phyloP scores from a whole-genome alignment of 1,140 invertebrate species.

The Condylostylus longicornis region DNA sequence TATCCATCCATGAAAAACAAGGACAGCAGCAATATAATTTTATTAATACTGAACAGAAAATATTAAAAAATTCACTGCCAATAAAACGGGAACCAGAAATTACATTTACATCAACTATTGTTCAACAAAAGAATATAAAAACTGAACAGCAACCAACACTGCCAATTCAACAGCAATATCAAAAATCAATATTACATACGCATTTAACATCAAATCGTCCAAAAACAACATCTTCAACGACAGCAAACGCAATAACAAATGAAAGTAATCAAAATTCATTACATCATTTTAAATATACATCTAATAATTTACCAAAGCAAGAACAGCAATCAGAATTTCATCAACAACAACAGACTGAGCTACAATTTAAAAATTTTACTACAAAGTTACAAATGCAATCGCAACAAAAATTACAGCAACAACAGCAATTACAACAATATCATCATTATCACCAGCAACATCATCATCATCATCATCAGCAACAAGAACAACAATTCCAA shows the following conservation, averaged over 20 bases:
- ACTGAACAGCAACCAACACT: slow-evolving; percentile 13
- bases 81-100: slow-evolving; percentile 24
- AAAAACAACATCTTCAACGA: slow-evolving; percentile 7
- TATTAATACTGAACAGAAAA: slow-evolving; percentile 2
- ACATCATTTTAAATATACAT: no score
- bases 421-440: slow-evolving; percentile 5
- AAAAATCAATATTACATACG: slow-evolving; percentile 29
- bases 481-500: slow-evolving; percentile 11
- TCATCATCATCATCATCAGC: slow-evolving; percentile 8
- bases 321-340: slow-evolving; percentile 6
- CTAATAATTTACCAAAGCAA: slow-evolving; percentile 2
- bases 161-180: slow-evolving; percentile 15
- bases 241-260: no score
- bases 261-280: slow-evolving; percentile 5
- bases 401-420: slow-evolving; percentile 3
- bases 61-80: slow-evolving; percentile 11
- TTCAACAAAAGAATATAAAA: background rate
- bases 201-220: slow-evolving; percentile 24
- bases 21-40: slow-evolving; percentile 3
- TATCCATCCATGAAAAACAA: background rate
- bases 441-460: no score
- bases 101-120: slow-evolving; percentile 13
- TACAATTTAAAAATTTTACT: no score
- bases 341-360: slow-evolving; percentile 5
- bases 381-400: slow-evolving; percentile 3